These are phyloP conservation scores for Petrocephalus sullivani DNA, from an alignment of 2,797 vertebrate species.

Conservation along the genomic window DNA sequence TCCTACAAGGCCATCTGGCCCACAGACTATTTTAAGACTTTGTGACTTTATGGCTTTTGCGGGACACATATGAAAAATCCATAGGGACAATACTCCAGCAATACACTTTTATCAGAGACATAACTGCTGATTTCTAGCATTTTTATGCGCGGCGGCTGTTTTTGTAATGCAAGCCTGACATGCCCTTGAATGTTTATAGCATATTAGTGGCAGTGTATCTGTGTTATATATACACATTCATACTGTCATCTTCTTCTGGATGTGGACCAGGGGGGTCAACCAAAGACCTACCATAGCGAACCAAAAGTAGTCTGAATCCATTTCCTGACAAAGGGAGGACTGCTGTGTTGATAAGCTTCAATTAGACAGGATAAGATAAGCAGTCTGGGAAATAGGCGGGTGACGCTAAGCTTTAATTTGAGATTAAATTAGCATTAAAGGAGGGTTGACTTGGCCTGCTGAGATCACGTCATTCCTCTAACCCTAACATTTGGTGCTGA, in stretches of 20 bases:
- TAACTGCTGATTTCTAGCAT: neutral
- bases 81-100: neutral
- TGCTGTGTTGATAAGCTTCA: neutral
- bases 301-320: neutral
- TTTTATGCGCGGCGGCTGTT: neutral
- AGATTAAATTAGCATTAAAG: conserved; percentile 2
- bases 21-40: conserved; percentile 14
- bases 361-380: neutral
- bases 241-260: neutral
- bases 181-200: neutral
- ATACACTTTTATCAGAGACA: neutral
- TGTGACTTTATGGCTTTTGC: neutral
- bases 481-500: neutral
- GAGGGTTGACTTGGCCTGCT: neutral
- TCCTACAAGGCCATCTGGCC: conserved; percentile 4
- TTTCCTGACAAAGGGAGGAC: neutral
- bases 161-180: neutral
- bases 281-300: neutral
- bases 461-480: neutral
- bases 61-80: neutral
- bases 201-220: neutral
- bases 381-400: neutral
- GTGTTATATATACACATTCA: neutral
- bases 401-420: neutral
- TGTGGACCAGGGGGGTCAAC: neutral